These are phyloP conservation scores for Crepidodera aurea DNA, from an alignment of 2,888 invertebrate genomes.

Conservation along the genomic window DNA sequence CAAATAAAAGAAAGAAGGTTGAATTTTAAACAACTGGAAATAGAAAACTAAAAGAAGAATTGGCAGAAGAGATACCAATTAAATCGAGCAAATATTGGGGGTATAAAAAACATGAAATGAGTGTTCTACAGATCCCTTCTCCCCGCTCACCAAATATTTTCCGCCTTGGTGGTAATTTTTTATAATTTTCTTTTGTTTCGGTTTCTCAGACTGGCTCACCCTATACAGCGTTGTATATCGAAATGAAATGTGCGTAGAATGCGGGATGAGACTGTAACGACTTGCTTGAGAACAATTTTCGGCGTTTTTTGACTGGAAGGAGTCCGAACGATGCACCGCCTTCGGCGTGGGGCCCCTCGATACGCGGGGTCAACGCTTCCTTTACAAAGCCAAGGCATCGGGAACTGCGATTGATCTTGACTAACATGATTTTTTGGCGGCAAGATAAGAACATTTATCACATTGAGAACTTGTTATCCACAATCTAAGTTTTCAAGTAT, in stretches of 20 bases:
- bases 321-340: conserved; percentile 12
- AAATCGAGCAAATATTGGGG: too few species aligned
- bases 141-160: too few species aligned
- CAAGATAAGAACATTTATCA: not conserved
- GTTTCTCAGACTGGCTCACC: not conserved
- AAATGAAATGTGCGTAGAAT: conserved; percentile 8
- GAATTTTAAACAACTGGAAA: too few species aligned
- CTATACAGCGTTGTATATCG: not conserved
- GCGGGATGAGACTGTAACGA: conserved; percentile 5
- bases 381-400: not conserved
- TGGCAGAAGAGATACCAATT: too few species aligned
- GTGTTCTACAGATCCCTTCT: too few species aligned
- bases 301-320: conserved; percentile 12
- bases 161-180: too few species aligned
- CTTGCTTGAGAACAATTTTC: conserved; percentile 12
- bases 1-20: too few species aligned
- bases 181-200: too few species aligned
- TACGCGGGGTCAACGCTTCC: not conserved
- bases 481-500: too few species aligned
- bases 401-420: not conserved
- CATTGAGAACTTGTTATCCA: not conserved
- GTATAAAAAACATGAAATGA: too few species aligned
- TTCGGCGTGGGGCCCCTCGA: conserved; percentile 1
- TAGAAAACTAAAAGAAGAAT: too few species aligned
- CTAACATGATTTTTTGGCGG: not conserved